phyloP scores from a whole-genome alignment of 1,140 invertebrate species.

The Hypsibius dujardini region DNA sequence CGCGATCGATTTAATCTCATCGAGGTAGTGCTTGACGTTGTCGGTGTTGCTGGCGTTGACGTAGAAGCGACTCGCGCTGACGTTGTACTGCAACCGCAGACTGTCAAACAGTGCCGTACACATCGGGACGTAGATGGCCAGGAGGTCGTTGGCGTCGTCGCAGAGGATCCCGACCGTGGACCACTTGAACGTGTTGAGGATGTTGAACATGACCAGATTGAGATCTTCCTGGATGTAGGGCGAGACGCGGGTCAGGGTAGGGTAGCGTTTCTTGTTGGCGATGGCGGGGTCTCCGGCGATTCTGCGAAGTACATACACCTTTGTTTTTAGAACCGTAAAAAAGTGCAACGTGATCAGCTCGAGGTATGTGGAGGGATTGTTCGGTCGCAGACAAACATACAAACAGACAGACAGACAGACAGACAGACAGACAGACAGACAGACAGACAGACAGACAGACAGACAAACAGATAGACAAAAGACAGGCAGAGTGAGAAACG shows the following conservation, averaged over 20 bases:
- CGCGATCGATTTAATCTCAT: constrained; percentile 12
- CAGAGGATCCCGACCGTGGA: constrained; percentile 1
- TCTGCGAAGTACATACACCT: background rate
- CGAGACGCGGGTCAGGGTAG: constrained; percentile 1
- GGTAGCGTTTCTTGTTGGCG: constrained; percentile 12
- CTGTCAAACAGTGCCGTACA: constrained; percentile 11
- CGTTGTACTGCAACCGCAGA: constrained; percentile 4
- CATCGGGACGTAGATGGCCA: constrained; percentile 6
- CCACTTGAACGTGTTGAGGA: background rate
- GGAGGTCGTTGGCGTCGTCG: constrained; percentile 13
- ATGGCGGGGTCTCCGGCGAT: constrained; percentile 10
- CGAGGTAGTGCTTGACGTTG: constrained; percentile 15
- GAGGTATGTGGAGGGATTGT: too few relatives aligned
- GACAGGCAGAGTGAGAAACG: too few relatives aligned
- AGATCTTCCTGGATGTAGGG: constrained; percentile 16
- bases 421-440: too few relatives aligned
- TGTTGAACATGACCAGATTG: background rate
- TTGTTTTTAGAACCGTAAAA: too few relatives aligned
- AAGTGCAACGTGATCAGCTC: too few relatives aligned
- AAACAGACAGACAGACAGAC: too few relatives aligned
- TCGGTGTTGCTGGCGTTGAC: constrained; percentile 3
- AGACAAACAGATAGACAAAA: too few relatives aligned
- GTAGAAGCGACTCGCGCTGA: constrained; percentile 10
- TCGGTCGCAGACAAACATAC: too few relatives aligned
- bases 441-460: too few relatives aligned